Conservation (phyloP, 2,797 vertebrate genomes). For the Lacerta agilis region DNA sequence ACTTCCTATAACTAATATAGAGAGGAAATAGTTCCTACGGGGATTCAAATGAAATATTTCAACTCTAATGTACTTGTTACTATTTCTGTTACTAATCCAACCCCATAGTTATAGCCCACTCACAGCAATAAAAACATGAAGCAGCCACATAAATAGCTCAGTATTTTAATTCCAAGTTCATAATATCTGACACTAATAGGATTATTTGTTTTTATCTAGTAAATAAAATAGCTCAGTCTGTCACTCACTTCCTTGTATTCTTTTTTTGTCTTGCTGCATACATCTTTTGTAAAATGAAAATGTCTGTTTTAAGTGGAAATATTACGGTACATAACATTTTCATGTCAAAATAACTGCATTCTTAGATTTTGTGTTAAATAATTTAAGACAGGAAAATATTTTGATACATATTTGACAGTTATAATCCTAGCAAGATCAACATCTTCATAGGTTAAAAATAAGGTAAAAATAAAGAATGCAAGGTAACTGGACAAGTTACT, state of each 20-base stretch:
- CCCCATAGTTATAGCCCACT: conserved; percentile 13
- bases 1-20: background rate
- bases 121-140: conserved; percentile 32
- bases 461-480: background rate
- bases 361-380: conserved; percentile 81
- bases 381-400: conserved; percentile 81
- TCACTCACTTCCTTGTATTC: conserved; percentile 75
- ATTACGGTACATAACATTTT: conserved; percentile 73
- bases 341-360: conserved; percentile 85
- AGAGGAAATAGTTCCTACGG: background rate
- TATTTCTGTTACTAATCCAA: conserved; percentile 10
- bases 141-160: conserved; percentile 42
- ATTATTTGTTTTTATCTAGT: conserved; percentile 73
- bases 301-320: conserved; percentile 80
- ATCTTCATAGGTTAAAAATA: conserved; percentile 55
- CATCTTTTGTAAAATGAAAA: conserved; percentile 76
- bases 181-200: conserved; percentile 64
- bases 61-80: conserved; percentile 21
- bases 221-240: conserved; percentile 76
- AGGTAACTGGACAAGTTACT: conserved; percentile 4
- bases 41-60: conserved; percentile 15
- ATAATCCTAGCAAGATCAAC: conserved; percentile 71
- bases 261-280: conserved; percentile 74
- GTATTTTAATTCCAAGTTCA: conserved; percentile 64
- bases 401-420: conserved; percentile 78